Base-by-base conservation (phyloP, 2,888 invertebrate species). In the Cordylochernes scorpioides region DNA sequence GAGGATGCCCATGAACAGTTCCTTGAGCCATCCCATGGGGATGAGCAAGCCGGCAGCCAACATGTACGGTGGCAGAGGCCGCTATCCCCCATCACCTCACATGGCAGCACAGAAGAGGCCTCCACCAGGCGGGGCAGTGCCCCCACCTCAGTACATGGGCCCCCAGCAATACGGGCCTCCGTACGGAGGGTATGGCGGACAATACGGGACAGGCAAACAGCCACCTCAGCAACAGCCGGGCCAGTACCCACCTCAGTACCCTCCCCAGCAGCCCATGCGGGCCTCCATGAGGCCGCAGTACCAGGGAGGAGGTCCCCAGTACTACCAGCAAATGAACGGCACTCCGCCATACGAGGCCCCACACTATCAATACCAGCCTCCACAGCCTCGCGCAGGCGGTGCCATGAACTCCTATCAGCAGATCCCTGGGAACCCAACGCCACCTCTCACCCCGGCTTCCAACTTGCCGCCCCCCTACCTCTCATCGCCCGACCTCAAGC, bases 391-490 rank as follows among this genome's bases (percentile, higher is more conserved):
- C 30, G 43, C 40, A 40, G 68, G 62, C 49, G 42, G 28, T 65
- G 71, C 64, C 72, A 62, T 52, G 84, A 82, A 57, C 86, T 84
- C 57, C 84, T 86, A 54, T 82, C 82, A 58, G 84, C 86, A 29
- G 15, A 74, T 86, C 45, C 84, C 84, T 41, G 84, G 86, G 31
- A 88, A 86, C 58, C 88, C 88, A 19, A 88, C 86, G 37, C 86
- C 86, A 27, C 88, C 88, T 38, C 62, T 88, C 44, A 88, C 86
- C 35, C 88, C 86, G 17, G 84, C 82, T 37, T 63, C 61, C 42
- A 74, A 73, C 54, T 75, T 82, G 62, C 71, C 74, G 28, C 78
- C 82, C 36, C 78, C 82, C 36, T 84, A 84, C 54, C 73, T 80
- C 51, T 78, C 78, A 55, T 82, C 80, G 19, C 64, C 65, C 27